Evolutionary conservation across 2,113 vertebrate species (phyloP).

Genomic region (Upupa epops): DNA sequence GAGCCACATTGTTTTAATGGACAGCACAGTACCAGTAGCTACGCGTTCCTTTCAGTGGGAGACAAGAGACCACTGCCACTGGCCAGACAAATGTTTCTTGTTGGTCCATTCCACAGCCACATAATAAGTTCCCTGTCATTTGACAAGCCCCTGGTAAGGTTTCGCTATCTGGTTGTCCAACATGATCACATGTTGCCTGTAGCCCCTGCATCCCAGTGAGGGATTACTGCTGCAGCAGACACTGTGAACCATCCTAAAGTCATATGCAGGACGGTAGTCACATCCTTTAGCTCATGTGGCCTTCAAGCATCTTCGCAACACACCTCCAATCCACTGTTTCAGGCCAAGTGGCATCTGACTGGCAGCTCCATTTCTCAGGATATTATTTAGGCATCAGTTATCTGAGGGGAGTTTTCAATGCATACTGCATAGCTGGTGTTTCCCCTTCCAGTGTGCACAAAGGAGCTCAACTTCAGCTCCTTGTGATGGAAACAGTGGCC

Average conservation of each 20-base stretch:
- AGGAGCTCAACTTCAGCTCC: not conserved
- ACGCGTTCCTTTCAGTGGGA: slow-evolving; percentile 40
- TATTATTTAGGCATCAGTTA: not conserved
- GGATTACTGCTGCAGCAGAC: not conserved
- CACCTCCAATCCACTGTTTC: not conserved
- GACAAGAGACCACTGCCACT: slow-evolving; percentile 45
- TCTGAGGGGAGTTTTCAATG: not conserved
- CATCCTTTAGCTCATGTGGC: not conserved
- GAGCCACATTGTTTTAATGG: slow-evolving; percentile 57
- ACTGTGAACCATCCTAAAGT: not conserved
- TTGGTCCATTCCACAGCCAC: slow-evolving; percentile 39
- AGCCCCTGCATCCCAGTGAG: not conserved
- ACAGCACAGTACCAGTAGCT: slow-evolving; percentile 69
- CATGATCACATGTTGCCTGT: not conserved
- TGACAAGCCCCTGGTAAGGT: not conserved
- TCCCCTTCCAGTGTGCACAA: not conserved
- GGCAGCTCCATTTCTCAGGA: not conserved
- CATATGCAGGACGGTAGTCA: not conserved
- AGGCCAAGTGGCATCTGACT: not conserved
- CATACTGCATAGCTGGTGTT: not conserved
- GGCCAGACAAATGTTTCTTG: slow-evolving; percentile 60
- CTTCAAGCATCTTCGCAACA: not conserved
- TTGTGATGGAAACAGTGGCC: not conserved
- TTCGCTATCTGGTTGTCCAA: not conserved
- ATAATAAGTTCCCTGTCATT: slow-evolving; percentile 32